Conservation (phyloP, 1,140 invertebrate genomes). For the Hirudo medicinalis region DNA sequence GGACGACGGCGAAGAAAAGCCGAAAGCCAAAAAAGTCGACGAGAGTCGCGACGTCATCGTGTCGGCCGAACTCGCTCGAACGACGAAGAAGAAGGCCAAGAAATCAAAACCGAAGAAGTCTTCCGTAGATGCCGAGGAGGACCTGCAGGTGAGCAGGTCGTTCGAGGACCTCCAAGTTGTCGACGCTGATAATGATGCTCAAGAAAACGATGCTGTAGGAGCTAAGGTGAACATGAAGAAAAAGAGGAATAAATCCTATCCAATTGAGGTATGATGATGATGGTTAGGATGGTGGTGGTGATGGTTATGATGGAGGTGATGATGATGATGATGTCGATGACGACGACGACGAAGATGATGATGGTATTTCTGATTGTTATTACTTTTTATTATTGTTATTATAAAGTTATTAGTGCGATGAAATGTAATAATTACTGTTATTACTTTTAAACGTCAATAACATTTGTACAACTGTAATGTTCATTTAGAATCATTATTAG, state of each 20-base stretch:
- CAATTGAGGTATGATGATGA: conserved; percentile 27
- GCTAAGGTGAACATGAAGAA: neutral
- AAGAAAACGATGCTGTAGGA: neutral
- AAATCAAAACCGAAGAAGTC: neutral
- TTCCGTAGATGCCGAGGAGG: neutral
- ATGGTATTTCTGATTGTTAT: too few species aligned
- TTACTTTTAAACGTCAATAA: too few species aligned
- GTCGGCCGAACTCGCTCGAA: neutral
- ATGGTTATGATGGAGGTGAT: too few species aligned
- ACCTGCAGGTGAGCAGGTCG: neutral
- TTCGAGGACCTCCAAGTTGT: neutral
- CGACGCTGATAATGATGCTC: conserved; percentile 23
- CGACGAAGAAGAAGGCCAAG: neutral
- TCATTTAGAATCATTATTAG: too few species aligned
- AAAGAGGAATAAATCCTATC: conserved; percentile 22
- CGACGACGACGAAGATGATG: too few species aligned
- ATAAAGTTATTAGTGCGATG: too few species aligned
- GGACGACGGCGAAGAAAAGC: neutral
- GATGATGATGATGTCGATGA: too few species aligned
- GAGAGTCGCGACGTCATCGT: neutral
- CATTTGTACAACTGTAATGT: too few species aligned
- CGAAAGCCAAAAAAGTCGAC: conserved; percentile 5
- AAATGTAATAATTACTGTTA: too few species aligned
- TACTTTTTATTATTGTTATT: too few species aligned
- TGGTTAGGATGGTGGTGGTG: too few species aligned